A percentile compares a stretch with the other conserved stretches of the same genome.
phyloP scores from a whole-genome alignment of 2,888 invertebrate species.

The Thymelicus lineola region DNA sequence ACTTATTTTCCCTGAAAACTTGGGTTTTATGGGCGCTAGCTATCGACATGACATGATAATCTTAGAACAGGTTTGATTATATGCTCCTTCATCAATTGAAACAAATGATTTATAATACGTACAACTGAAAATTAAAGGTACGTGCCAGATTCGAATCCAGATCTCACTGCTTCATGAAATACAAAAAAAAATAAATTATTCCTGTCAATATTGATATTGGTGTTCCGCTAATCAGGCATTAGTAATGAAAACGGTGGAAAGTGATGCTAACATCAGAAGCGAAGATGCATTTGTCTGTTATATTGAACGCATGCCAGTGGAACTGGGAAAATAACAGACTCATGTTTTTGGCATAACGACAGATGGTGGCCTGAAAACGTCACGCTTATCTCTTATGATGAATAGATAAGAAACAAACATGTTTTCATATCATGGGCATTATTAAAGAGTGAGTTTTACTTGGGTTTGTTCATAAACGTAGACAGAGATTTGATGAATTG shows the following conservation, averaged over 20 bases:
- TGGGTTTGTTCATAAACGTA: neutral
- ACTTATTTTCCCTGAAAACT: no score
- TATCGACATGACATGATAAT: no score
- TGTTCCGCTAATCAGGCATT: constrained; percentile 12
- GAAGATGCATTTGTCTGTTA: constrained; percentile 40
- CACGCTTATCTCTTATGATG: constrained; percentile 39
- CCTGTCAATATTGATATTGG: no score
- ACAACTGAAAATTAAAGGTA: no score
- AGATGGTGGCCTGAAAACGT: constrained; percentile 42
- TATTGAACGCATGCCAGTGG: constrained; percentile 50
- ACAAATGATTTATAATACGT: no score
- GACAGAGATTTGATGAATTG: neutral
- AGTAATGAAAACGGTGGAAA: constrained; percentile 15
- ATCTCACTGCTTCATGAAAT: no score
- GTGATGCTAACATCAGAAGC: constrained; percentile 28
- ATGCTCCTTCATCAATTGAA: no score
- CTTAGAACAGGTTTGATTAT: no score
- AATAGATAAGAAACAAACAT: constrained; percentile 27
- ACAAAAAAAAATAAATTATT: no score
- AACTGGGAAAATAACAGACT: constrained; percentile 45
- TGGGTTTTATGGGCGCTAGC: no score
- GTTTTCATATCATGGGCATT: constrained; percentile 9
- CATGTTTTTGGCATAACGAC: constrained; percentile 48
- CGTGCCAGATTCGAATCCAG: no score
- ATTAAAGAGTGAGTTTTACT: neutral